These are phyloP conservation scores for Mystacides longicornis DNA, from an alignment of 2,888 invertebrate genomes.

Conservation along the genomic window DNA sequence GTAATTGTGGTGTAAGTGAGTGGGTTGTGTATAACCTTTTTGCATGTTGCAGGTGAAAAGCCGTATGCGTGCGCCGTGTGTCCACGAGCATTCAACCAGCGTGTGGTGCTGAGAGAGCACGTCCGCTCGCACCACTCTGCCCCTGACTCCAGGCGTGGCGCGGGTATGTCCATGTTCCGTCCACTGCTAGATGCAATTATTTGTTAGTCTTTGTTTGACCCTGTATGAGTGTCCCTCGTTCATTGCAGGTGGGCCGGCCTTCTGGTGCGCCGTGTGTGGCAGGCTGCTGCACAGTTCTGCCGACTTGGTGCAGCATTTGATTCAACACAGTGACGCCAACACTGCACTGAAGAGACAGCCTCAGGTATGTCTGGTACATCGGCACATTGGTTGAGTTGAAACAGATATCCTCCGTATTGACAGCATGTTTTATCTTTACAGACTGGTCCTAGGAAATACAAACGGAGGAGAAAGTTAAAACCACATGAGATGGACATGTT, in stretches of 20 bases:
- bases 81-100: conserved; percentile 79
- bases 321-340: conserved; percentile 79
- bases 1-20: too few relatives aligned
- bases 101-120: conserved; percentile 77
- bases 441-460: conserved; percentile 72
- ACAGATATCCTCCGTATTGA: not conserved
- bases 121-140: conserved; percentile 82
- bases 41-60: conserved; percentile 59
- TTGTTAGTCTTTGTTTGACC: not conserved
- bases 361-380: conserved; percentile 42
- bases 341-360: conserved; percentile 75
- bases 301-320: conserved; percentile 74
- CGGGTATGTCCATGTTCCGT: conserved; percentile 32
- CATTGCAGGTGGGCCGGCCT: conserved; percentile 50
- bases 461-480: conserved; percentile 69
- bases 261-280: conserved; percentile 70
- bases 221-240: not conserved
- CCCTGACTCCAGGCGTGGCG: conserved; percentile 62
- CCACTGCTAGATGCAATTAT: not conserved
- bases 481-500: conserved; percentile 50
- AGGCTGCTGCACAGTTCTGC: conserved; percentile 61
- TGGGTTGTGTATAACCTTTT: too few relatives aligned
- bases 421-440: conserved; percentile 30
- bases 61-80: conserved; percentile 84
- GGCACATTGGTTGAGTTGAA: too few relatives aligned